Conservation (phyloP, 2,797 vertebrate species). For the Poeciliopsis gracilis region DNA sequence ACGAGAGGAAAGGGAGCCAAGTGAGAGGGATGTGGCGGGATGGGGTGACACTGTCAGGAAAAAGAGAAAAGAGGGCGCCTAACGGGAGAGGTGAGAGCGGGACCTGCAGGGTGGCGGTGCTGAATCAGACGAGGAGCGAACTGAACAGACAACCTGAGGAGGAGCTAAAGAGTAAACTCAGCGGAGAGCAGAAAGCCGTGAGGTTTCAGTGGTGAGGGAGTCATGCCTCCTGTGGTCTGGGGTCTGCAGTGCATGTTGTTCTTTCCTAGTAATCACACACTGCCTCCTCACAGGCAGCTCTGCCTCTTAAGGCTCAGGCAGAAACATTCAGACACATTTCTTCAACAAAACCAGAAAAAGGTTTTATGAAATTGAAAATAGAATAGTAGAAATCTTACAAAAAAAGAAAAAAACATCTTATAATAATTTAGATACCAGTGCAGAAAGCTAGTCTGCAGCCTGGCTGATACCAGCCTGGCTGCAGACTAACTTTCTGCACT, state of each 20-base stretch:
- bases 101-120: conserved; percentile 1
- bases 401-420: background rate
- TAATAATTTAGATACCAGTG: too few relatives aligned
- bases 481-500: background rate
- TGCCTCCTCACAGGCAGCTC: conserved; percentile 25
- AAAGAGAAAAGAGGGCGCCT: conserved; percentile 15
- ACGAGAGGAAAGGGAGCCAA: conserved; percentile 57
- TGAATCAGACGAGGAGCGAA: conserved; percentile 13
- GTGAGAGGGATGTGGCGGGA: conserved; percentile 31
- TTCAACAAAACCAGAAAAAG: conserved; percentile 13
- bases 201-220: conserved; percentile 64
- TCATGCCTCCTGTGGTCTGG: conserved; percentile 69
- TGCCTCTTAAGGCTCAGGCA: conserved; percentile 25
- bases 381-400: background rate
- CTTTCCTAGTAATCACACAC: conserved; percentile 58
- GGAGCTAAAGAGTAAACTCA: conserved; percentile 47
- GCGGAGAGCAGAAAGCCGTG: conserved; percentile 48
- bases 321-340: background rate
- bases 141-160: conserved; percentile 28
- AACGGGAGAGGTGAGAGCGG: background rate
- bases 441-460: too few relatives aligned
- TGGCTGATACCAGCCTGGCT: too few relatives aligned
- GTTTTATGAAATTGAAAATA: background rate
- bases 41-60: conserved; percentile 23
- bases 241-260: conserved; percentile 64